Base-by-base conservation (phyloP, 1,140 invertebrate species). In the Saccostrea echinata region DNA sequence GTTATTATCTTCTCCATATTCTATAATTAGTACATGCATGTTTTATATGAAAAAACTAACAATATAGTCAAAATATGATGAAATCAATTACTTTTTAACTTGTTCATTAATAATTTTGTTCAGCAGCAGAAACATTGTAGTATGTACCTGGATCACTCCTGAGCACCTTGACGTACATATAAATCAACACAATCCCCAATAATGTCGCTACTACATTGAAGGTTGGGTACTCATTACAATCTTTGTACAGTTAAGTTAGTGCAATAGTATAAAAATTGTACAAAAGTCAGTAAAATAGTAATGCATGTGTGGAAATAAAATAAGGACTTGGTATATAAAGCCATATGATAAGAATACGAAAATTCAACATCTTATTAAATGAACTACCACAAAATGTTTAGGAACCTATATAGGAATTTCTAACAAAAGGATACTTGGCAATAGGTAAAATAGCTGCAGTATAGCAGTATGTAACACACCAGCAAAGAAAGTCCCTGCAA, bases 381-480 rank as follows among this genome's bases (percentile, higher is more conserved):
- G 43, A 43, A 1, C 43, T 3, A 2, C 9, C 43, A 43, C 6
- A 43, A 43, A 43, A 1, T 43, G 43, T 43, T 43, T 43, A 43
- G 43, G 9, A 43, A 43, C 9, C 43, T 9, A 43, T 43, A 8
- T 2, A 1, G 43, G 8, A 61, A n/a, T 61, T 61, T 1, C 55
- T 84, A n/a, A 35, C 3, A 21, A 64, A 93, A 93, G 92, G 93
- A 94, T 94, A 94, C 92, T 83, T 12, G 91, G 90, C n/a, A 91
- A 30, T 12, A 94, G 89, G 4, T 88, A 43, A 18, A 89, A 87
- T 24, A 91, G 88, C 76, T 91, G 92, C 13, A 89, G 83, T 16
- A 92, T 2, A n/a, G 90, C 87, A 13, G 93, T 92, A 84, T 93
- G 92, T 35, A 93, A 68, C 53, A 93, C 76, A 33, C 94, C 94